Evolutionary conservation across 2,113 vertebrate species (phyloP).

Genomic region (Pterocles burchelli): DNA sequence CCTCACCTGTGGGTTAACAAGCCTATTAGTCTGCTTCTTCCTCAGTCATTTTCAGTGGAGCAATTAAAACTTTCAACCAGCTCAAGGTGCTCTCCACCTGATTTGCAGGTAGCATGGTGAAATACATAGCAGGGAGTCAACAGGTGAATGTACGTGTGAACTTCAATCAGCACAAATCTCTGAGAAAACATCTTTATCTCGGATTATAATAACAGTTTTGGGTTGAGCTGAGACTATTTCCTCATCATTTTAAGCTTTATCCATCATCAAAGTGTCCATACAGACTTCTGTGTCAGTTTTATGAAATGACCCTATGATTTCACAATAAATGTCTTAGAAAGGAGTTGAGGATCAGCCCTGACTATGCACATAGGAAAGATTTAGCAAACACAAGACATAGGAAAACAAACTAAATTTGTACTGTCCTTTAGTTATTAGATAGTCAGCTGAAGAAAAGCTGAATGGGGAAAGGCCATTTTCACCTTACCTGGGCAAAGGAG

Average conservation of each 20-base stretch:
- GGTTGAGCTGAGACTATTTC: neutral
- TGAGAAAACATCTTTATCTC: neutral
- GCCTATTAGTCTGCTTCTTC: neutral
- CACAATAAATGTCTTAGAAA: neutral
- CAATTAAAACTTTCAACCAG: neutral
- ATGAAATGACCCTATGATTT: neutral
- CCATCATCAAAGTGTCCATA: neutral
- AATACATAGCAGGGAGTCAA: neutral
- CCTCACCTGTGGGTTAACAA: neutral
- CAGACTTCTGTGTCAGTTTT: neutral
- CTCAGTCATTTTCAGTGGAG: neutral
- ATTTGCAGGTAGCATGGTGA: neutral
- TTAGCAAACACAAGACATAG: neutral
- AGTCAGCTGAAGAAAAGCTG: neutral
- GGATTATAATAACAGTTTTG: neutral
- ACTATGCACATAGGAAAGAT: neutral
- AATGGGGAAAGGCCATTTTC: neutral
- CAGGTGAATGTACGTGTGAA: neutral
- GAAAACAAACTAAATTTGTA: neutral
- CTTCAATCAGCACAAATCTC: neutral
- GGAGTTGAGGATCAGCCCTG: neutral
- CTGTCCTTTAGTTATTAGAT: neutral
- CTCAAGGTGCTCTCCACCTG: neutral
- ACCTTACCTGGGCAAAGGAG: neutral
- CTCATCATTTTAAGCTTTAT: neutral